Percentiles rank a stretch among this genome's conserved stretches.
phyloP scores from a whole-genome alignment of 1,140 invertebrate genomes.

The Saccostrea echinata region DNA sequence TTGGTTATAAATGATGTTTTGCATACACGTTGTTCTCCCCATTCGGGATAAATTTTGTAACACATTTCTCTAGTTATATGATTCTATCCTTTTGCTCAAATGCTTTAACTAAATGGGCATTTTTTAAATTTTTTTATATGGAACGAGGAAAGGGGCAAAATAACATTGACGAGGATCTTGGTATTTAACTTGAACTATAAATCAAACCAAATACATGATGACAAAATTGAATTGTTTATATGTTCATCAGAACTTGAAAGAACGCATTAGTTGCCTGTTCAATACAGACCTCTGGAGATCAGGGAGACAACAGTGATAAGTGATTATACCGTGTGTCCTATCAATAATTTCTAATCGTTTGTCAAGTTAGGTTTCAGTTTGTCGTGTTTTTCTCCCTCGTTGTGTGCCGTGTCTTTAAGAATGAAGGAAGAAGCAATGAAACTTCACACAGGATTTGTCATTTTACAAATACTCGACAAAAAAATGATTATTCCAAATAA shows the following conservation, averaged over 20 bases:
- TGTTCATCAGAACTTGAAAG: neutral
- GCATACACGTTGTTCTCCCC: too few relatives aligned
- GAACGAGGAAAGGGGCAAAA: too few relatives aligned
- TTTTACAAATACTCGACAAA: neutral
- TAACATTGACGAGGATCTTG: too few relatives aligned
- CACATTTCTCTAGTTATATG: too few relatives aligned
- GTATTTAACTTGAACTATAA: too few relatives aligned
- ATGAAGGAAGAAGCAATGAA: neutral
- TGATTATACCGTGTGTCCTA: neutral
- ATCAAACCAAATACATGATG: too few relatives aligned
- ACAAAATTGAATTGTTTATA: too few relatives aligned
- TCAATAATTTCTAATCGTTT: neutral
- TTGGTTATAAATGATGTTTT: too few relatives aligned
- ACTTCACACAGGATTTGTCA: conserved; percentile 7
- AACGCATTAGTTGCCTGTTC: neutral
- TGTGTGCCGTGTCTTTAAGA: neutral
- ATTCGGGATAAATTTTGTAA: too few relatives aligned
- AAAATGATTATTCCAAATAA: neutral
- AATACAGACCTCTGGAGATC: neutral
- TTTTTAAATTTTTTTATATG: too few relatives aligned
- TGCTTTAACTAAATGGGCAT: too few relatives aligned
- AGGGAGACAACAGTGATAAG: neutral
- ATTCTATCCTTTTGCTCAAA: too few relatives aligned
- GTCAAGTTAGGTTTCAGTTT: neutral
- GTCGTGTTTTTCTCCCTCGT: neutral